Conservation (phyloP, 1,140 invertebrate genomes). For the Nephotettix cincticeps region DNA sequence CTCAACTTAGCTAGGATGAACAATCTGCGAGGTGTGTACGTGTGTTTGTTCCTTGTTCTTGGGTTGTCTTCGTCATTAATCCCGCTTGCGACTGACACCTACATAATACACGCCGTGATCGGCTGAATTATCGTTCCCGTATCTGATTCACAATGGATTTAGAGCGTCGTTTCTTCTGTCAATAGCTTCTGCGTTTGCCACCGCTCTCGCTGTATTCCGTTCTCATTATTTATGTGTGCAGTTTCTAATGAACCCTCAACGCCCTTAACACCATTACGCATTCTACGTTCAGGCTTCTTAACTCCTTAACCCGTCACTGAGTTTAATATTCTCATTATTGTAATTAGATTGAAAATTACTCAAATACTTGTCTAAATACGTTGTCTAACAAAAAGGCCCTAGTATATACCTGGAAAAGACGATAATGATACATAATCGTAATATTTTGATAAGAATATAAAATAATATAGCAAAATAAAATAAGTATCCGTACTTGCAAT, state of each 20-base stretch:
- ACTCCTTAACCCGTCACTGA: too few relatives aligned
- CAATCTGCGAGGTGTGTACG: neutral
- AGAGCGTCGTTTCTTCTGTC: neutral
- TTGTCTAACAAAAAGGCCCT: too few relatives aligned
- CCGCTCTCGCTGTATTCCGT: neutral
- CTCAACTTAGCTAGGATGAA: neutral
- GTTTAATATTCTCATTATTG: too few relatives aligned
- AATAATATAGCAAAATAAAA: too few relatives aligned
- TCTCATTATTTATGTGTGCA: neutral
- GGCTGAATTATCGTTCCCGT: neutral
- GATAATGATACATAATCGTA: too few relatives aligned
- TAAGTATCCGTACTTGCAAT: too few relatives aligned
- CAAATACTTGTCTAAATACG: too few relatives aligned
- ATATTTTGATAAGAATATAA: too few relatives aligned
- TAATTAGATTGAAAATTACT: too few relatives aligned
- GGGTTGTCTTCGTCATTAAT: neutral
- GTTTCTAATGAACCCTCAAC: neutral
- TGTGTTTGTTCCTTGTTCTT: neutral
- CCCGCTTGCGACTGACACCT: neutral
- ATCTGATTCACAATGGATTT: conserved; percentile 7
- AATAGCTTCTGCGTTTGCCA: conserved; percentile 5
- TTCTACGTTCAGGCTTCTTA: too few relatives aligned
- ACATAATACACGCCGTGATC: neutral
- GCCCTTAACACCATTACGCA: too few relatives aligned
- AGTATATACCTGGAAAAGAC: too few relatives aligned